A percentile compares a stretch with the other conserved stretches of the same genome.
Evolutionary conservation across 2,888 invertebrate genomes (phyloP).

Genomic region (Yponomeuta sedellus): DNA sequence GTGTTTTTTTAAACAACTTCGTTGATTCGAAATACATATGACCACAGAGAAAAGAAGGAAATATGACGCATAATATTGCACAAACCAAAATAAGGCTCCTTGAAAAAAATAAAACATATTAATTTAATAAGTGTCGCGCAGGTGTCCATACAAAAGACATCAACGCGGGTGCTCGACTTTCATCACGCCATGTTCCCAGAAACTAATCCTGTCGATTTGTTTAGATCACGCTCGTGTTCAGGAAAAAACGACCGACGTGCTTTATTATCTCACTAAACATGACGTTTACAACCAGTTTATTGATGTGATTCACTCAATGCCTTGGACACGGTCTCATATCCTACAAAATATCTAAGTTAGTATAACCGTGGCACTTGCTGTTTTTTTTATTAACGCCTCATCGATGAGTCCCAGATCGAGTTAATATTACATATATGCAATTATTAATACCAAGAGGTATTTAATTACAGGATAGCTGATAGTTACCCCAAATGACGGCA

Average conservation of each 20-base stretch:
- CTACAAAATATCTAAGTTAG: too few species aligned
- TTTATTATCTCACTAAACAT: not conserved
- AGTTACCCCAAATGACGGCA: not conserved
- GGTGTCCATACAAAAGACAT: conserved; percentile 16
- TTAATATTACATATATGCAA: too few species aligned
- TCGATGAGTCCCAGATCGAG: too few species aligned
- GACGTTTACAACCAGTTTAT: not conserved
- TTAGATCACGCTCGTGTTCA: not conserved
- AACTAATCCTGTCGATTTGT: not conserved
- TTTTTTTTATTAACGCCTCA: not conserved
- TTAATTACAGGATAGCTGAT: too few species aligned
- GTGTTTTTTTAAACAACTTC: too few species aligned
- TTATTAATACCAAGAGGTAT: too few species aligned
- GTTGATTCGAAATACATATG: too few species aligned
- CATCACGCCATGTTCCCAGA: not conserved
- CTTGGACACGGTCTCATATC: too few species aligned
- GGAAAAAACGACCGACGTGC: not conserved
- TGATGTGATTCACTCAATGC: too few species aligned
- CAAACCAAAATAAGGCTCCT: not conserved
- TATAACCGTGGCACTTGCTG: not conserved
- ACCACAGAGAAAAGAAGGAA: too few species aligned
- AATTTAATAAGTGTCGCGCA: not conserved
- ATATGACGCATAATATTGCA: too few species aligned
- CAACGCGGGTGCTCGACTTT: conserved; percentile 14
- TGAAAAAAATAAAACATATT: too few species aligned